phyloP scores from a whole-genome alignment of 2,113 vertebrate species.

The Cinclus mexicanus region DNA sequence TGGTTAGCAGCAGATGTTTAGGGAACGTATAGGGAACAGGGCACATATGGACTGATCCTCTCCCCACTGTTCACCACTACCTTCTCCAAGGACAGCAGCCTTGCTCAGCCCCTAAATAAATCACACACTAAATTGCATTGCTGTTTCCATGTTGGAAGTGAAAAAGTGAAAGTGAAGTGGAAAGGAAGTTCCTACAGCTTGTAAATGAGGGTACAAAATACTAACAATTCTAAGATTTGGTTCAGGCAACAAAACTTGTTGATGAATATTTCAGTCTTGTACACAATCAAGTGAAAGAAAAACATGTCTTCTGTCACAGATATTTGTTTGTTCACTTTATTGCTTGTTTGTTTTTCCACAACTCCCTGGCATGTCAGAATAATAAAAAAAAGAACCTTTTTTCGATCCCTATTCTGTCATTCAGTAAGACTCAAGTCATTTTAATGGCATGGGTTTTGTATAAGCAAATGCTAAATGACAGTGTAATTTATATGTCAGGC shows the following conservation, averaged over 20 bases:
- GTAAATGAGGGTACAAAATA: not conserved
- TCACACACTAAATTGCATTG: not conserved
- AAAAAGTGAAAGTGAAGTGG: not conserved
- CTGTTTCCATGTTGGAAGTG: not conserved
- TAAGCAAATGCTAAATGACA: slow-evolving; percentile 1
- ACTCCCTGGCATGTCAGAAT: not conserved
- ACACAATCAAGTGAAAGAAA: not conserved
- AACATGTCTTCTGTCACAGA: not conserved
- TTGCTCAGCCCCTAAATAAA: not conserved
- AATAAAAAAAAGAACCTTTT: not conserved
- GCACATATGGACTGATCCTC: not conserved
- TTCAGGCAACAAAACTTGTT: not conserved
- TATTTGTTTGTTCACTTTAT: not conserved
- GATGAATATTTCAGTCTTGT: not conserved
- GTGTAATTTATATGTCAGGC: slow-evolving; percentile 16
- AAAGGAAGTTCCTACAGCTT: not conserved
- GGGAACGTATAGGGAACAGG: not conserved
- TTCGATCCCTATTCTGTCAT: not conserved
- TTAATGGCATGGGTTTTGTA: not conserved
- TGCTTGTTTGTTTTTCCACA: not conserved
- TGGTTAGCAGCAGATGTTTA: slow-evolving; percentile 1
- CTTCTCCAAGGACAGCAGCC: not conserved
- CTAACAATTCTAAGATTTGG: not conserved
- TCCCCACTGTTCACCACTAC: not conserved
- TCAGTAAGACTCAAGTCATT: not conserved